A percentile compares a stretch with the other conserved stretches of the same genome.
These are phyloP conservation scores for Lepilemur septentrionalis DNA, from an alignment of 2,797 vertebrate genomes.

Conservation along the genomic window DNA sequence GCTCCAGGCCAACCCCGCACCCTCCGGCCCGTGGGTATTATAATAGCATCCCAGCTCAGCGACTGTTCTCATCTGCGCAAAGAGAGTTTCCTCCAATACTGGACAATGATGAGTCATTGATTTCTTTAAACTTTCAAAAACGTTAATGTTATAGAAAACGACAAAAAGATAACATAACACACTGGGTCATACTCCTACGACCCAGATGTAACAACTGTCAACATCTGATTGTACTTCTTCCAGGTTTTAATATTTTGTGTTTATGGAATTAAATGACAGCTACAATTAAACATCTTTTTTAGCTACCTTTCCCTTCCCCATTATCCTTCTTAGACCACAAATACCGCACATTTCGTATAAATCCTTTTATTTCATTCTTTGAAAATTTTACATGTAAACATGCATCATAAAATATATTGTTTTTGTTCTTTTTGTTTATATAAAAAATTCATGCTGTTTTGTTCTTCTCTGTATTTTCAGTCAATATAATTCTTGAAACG, in stretches of 20 bases:
- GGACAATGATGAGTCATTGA: not conserved
- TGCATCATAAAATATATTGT: not conserved
- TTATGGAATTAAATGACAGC: not conserved
- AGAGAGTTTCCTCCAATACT: not conserved
- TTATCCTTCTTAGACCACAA: constrained; percentile 25
- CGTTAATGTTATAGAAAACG: not conserved
- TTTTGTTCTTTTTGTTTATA: not conserved
- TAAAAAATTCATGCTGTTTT: constrained; percentile 36
- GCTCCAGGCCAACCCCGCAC: not conserved
- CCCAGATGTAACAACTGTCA: not conserved
- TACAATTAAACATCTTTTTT: not conserved
- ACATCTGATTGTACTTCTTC: not conserved
- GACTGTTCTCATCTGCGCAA: not conserved
- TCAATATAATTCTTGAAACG: not conserved
- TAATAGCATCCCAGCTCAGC: not conserved
- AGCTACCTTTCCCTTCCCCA: not conserved
- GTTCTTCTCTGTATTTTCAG: not conserved
- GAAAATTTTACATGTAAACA: not conserved
- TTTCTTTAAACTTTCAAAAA: constrained; percentile 7
- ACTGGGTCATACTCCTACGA: not conserved
- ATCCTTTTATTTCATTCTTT: constrained; percentile 7
- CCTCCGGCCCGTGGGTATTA: not conserved
- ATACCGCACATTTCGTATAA: not conserved
- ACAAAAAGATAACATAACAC: not conserved
- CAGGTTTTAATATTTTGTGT: constrained; percentile 8